Base-by-base conservation (phyloP, 2,888 invertebrate species). In the Mesoligia furuncula region DNA sequence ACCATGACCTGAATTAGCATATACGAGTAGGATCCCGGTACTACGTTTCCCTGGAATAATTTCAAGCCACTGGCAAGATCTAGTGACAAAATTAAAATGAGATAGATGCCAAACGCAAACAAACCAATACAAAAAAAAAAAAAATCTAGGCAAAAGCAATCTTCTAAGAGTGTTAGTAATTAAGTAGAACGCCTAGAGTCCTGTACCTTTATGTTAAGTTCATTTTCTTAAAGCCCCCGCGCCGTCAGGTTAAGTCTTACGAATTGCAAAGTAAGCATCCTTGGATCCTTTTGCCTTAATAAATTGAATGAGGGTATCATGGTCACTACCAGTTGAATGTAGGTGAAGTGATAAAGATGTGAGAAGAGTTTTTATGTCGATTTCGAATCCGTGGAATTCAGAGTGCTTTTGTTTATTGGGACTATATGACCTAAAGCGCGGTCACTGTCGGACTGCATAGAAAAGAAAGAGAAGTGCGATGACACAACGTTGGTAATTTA, bases 201-300 rank as follows among this genome's bases (percentile, higher is more conserved):
- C 69, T n/a, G 67, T 75, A 78, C 66, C 73, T 74, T 74, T 88
- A 88, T 83, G 83, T 78, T 85, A 88, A 88, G 87, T 87, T 88
- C 75, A 89, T 88, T 87, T 88, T 86, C 86, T 87, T 84, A 83
- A 88, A 84, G 86, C 81, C 73, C 72, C 42, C 39, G 27, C 15
- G 45, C 45, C 42, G 72, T 86, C 84, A 77, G 84, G 78, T 79
- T 84, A 80, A 81, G 82, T 75, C 66, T n/a, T 78, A 79, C 64
- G 88, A 81, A 87, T 87, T 75, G 84, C 89, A 86, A 87, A 89
- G 85, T 89, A 86, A 85, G 87, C 83, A 82, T 59, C 78, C 77
- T 79, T 62, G 71, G 72, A 85, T 80, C 77, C 81, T 85, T 84
- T 82, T 62, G 78, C 81, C 77, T 84, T 89, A 88, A 86, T 89